Percentiles rank a stretch among this genome's conserved stretches.
Conservation (phyloP, 2,113 vertebrate species). For the Girardinichthys multiradiatus region DNA sequence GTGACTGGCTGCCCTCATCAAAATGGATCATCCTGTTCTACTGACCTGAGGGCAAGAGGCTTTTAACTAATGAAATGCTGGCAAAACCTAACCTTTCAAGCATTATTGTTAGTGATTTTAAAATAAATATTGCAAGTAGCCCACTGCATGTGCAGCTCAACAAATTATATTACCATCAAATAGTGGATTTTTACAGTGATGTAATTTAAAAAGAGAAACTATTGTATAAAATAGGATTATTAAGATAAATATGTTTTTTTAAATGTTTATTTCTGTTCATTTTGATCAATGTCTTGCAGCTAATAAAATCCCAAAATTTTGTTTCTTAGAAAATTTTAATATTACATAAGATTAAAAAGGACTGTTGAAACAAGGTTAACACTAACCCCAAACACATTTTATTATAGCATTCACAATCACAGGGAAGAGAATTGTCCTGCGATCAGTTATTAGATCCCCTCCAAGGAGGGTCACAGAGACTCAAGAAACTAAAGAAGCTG, state of each 20-base stretch:
- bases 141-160: background rate
- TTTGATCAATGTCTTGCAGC: background rate
- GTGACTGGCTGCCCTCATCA: background rate
- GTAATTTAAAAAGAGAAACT: background rate
- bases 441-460: too few relatives aligned
- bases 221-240: background rate
- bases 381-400: too few relatives aligned
- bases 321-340: background rate
- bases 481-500: too few relatives aligned
- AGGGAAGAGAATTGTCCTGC: too few relatives aligned
- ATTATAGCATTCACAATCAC: background rate
- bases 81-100: background rate
- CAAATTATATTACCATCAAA: background rate
- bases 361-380: too few relatives aligned
- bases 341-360: background rate
- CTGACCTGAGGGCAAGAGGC: conserved; percentile 18
- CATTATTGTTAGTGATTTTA: background rate
- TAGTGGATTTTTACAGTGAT: background rate
- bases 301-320: too few relatives aligned
- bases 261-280: background rate
- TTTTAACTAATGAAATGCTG: background rate
- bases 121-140: background rate
- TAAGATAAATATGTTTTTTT: background rate
- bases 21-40: background rate
- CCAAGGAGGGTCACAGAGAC: too few relatives aligned